Evolutionary conservation across 2,113 vertebrate genomes (phyloP), one percentile per base, ranked within the genome.

Genomic region (Ctenodactylus gundi): DNA sequence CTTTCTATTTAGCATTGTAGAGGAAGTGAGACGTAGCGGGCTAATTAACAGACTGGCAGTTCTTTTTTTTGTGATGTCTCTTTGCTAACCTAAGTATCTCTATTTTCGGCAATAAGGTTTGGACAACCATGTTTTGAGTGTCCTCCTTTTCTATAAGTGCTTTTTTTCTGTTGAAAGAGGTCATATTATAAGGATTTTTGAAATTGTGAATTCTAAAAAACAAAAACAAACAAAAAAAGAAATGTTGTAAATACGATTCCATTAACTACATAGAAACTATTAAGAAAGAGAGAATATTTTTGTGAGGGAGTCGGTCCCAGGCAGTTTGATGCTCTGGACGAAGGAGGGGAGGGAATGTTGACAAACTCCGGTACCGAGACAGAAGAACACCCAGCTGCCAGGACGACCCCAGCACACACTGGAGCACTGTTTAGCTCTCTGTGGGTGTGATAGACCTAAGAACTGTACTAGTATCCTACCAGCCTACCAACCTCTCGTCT

Each of bases 91-190:
- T 99, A 91, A 99, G 99, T 98, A 97, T 99, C 98, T 99, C 99
- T 99, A 99, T 99, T 99, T 99, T 99, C 98, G 99, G 99, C 99
- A 99, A 99, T 99, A 99, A 99, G 99, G 99, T 98, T 98, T 99
- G 99, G 99, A 99, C 98, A 98, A 98, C 98, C 98, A 98, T 98
- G 99, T 99, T 99, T 99, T 98, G 98, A 78, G 98, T 98, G 98
- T 98, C 99, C 99, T 99, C 99, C 99, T 99, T 98, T 98, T 99
- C 99, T 99, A 99, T 99, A 99, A 99, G 99, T 99, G 99, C 99
- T 99, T 99, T 99, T 99, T 99, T 99, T 98, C 98, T 98, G 99
- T 99, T 99, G 98, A 99, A 98, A 98, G 98, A 99, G 98, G 98
- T 97, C 98, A 98, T 98, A 98, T 98, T 98, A 98, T 99, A 99